Conservation (phyloP, 2,888 invertebrate species). For the Resseliella maxima region DNA sequence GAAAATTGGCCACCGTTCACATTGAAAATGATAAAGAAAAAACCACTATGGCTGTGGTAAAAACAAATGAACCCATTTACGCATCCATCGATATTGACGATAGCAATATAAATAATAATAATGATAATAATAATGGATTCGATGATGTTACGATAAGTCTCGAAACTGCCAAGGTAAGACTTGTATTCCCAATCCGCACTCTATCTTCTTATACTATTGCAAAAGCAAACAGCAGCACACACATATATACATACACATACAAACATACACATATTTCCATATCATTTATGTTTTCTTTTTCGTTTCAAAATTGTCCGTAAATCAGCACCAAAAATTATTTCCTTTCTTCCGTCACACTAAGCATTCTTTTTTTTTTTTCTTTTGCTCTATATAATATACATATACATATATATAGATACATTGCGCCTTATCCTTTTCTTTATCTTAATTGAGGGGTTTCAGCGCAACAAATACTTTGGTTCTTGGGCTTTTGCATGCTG, state of each 20-base stretch:
- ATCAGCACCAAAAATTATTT: not conserved
- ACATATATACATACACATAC: no score
- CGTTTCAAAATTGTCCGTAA: not conserved
- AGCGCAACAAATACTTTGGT: not conserved
- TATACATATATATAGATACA: not conserved
- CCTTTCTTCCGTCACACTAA: not conserved
- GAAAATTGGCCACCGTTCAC: conserved; percentile 31
- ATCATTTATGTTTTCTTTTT: not conserved
- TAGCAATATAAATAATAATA: conserved; percentile 27
- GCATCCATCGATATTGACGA: conserved; percentile 37
- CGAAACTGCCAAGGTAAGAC: conserved; percentile 36
- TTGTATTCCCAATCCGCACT: not conserved
- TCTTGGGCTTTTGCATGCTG: not conserved
- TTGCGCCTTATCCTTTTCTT: conserved; percentile 15
- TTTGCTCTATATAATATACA: not conserved
- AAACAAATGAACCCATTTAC: not conserved
- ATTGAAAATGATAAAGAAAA: conserved; percentile 9
- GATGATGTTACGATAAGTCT: conserved; percentile 55
- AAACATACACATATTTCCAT: not conserved
- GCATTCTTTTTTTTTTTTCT: not conserved
- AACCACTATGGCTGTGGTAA: not conserved
- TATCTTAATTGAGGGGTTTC: not conserved
- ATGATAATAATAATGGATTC: conserved; percentile 17
- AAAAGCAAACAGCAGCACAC: no score
- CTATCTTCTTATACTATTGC: not conserved